Evolutionary conservation across 2,888 invertebrate genomes (phyloP).

Genomic region (Ceratothoa steindachneri): DNA sequence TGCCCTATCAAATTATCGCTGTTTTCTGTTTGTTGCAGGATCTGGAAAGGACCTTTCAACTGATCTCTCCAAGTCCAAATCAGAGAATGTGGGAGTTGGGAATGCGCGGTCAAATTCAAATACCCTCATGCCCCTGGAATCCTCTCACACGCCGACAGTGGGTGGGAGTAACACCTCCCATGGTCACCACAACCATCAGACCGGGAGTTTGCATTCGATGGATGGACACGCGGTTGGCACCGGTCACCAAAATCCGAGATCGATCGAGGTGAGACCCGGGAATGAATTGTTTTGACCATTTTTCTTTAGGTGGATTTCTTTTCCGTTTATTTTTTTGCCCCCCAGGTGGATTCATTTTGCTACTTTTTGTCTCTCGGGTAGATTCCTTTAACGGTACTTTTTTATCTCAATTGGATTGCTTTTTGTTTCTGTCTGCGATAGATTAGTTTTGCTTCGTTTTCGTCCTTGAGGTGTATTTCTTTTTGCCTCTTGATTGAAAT

Average conservation of each 20-base stretch:
- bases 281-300: too few relatives aligned
- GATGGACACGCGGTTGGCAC: background rate
- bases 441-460: too few relatives aligned
- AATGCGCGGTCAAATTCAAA: background rate
- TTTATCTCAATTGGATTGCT: too few relatives aligned
- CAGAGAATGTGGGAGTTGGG: background rate
- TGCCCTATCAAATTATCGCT: background rate
- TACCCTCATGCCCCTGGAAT: background rate
- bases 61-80: background rate
- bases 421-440: too few relatives aligned
- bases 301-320: too few relatives aligned
- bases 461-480: too few relatives aligned
- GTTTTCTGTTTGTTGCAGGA: background rate
- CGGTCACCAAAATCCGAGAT: background rate
- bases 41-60: conserved; percentile 1
- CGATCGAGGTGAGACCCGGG: background rate
- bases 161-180: background rate
- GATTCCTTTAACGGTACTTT: too few relatives aligned
- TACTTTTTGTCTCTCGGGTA: too few relatives aligned
- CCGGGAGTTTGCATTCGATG: background rate
- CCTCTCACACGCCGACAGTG: background rate
- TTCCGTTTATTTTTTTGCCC: too few relatives aligned
- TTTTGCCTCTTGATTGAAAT: too few relatives aligned
- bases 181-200: background rate
- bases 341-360: too few relatives aligned